Conservation (phyloP, 2,113 vertebrate genomes). For the Ifrita kowaldi region DNA sequence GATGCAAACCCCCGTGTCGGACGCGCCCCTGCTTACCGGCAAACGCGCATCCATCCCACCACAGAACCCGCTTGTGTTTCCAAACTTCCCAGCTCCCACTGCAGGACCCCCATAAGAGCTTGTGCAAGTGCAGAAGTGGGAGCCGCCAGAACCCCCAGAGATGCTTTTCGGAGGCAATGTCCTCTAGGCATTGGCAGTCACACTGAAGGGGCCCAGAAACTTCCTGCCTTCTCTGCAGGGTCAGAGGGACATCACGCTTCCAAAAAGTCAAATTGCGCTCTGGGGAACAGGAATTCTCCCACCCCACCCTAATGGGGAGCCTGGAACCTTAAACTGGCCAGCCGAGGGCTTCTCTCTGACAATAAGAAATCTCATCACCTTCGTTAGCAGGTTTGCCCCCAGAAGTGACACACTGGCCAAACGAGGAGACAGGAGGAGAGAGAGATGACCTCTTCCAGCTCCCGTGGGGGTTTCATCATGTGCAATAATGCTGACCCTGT, state of each 20-base stretch:
- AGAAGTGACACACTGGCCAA: background rate
- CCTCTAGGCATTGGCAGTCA: background rate
- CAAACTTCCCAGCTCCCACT: background rate
- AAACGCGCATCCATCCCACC: background rate
- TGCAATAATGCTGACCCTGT: background rate
- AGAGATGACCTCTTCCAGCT: background rate
- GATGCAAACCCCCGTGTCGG: rapidly evolving
- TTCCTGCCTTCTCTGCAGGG: background rate
- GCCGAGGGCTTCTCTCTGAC: background rate
- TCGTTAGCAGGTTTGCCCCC: background rate
- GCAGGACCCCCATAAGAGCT: background rate
- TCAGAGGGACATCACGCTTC: background rate
- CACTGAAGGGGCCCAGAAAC: background rate
- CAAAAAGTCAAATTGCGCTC: background rate
- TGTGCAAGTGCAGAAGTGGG: background rate
- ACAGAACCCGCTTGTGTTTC: rapidly evolving
- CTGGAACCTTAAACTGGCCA: background rate
- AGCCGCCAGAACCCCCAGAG: background rate
- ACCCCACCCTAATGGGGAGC: background rate
- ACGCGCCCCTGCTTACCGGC: rapidly evolving
- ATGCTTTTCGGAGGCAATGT: background rate
- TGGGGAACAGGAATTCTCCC: background rate
- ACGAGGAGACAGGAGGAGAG: background rate
- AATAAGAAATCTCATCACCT: background rate
- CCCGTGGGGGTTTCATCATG: background rate